Conservation (phyloP, 2,888 invertebrate genomes). For the Diachrysia chrysitis region DNA sequence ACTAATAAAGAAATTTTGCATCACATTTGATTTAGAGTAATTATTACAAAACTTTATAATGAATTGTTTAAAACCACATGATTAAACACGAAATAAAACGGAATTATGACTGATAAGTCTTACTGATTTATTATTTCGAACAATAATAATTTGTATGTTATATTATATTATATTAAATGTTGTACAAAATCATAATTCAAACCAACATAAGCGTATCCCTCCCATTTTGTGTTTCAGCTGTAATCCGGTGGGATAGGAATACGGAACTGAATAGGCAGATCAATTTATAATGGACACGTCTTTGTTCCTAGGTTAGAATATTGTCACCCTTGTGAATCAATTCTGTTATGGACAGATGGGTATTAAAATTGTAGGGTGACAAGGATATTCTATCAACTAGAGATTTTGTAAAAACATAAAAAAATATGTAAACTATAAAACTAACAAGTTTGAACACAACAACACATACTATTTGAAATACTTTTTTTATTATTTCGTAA, state of each 20-base stretch:
- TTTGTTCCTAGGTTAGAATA: conserved; percentile 41
- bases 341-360: conserved; percentile 53
- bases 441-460: not conserved
- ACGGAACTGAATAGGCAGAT: conserved; percentile 41
- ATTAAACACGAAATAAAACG: conserved; percentile 3
- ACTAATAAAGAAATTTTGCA: not conserved
- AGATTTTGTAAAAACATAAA: too few relatives aligned
- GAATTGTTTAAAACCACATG: not conserved
- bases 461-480: too few relatives aligned
- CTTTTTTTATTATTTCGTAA: too few relatives aligned
- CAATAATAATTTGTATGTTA: conserved; percentile 36
- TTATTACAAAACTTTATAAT: not conserved
- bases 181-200: conserved; percentile 35
- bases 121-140: conserved; percentile 15
- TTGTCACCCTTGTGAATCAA: conserved; percentile 62
- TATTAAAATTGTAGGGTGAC: conserved; percentile 56
- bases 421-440: too few relatives aligned
- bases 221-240: conserved; percentile 12
- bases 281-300: conserved; percentile 57
- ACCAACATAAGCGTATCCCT: conserved; percentile 37
- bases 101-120: conserved; percentile 20
- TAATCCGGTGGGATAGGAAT: conserved; percentile 36
- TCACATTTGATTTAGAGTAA: not conserved
- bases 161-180: too few relatives aligned
- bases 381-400: conserved; percentile 15